Percentiles rank a stretch among this genome's conserved stretches.
Conservation (phyloP, 2,888 invertebrate species). For the Invenusta paracnida region DNA sequence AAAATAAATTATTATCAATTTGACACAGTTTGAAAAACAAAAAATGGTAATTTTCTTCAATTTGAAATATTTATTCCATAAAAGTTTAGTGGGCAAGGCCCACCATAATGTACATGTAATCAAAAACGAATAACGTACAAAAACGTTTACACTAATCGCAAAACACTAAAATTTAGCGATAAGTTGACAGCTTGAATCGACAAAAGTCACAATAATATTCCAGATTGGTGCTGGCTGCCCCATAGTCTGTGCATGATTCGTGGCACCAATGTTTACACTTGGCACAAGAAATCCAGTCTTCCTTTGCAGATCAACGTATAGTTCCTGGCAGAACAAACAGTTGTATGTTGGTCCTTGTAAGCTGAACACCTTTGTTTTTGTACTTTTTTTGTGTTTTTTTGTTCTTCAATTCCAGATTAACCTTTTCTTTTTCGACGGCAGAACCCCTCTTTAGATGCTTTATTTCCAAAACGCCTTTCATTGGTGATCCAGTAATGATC, state of each 20-base stretch:
- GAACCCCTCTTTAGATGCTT: neutral
- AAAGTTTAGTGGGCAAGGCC: neutral
- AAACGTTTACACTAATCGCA: neutral
- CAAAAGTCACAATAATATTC: slow-evolving; percentile 19
- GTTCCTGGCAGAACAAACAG: neutral
- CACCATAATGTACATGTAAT: neutral
- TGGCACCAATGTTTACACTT: slow-evolving; percentile 1
- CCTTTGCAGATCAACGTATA: neutral
- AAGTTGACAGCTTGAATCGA: neutral
- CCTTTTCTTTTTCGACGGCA: neutral
- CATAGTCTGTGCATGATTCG: slow-evolving; percentile 16
- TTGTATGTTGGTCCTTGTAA: neutral
- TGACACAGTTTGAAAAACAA: neutral
- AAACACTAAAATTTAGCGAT: neutral
- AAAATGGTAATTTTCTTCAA: neutral
- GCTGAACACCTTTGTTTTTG: neutral
- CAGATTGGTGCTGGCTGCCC: neutral
- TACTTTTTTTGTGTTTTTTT: neutral
- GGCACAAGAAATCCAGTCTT: slow-evolving; percentile 21
- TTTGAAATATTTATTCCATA: neutral
- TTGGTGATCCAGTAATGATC: neutral
- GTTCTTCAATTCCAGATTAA: neutral
- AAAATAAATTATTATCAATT: neutral
- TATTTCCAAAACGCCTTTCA: neutral
- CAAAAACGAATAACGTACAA: neutral